Conservation (phyloP, 2,797 vertebrate genomes). For the Kryptopterus vitreolus region DNA sequence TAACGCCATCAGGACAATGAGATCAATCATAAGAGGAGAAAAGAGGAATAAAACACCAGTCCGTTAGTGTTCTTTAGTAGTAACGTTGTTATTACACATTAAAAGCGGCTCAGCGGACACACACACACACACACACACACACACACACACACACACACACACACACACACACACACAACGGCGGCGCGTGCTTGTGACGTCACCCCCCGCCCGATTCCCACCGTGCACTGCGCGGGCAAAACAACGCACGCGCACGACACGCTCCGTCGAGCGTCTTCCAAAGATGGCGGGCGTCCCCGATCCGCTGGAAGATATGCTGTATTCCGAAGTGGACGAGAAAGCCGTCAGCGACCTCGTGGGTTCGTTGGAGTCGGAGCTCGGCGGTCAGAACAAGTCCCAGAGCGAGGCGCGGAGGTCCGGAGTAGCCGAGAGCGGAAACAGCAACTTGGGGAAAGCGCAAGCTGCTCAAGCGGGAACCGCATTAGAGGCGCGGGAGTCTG, state of each 20-base stretch:
- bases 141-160: no score
- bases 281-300: conserved; percentile 81
- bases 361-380: conserved; percentile 83
- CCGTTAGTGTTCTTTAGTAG: no score
- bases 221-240: conserved; percentile 49
- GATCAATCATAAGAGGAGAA: no score
- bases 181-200: conserved; percentile 40
- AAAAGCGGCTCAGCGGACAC: no score
- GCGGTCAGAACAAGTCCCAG: conserved; percentile 71
- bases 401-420: conserved; percentile 65
- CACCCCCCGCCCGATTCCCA: conserved; percentile 38
- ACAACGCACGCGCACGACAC: conserved; percentile 52
- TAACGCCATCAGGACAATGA: no score
- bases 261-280: conserved; percentile 59
- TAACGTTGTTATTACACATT: no score
- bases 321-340: conserved; percentile 89
- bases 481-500: conserved; percentile 70
- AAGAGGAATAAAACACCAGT: no score
- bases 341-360: conserved; percentile 86
- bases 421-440: conserved; percentile 44
- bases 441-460: conserved; percentile 78
- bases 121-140: no score
- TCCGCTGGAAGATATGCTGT: conserved; percentile 85
- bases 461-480: conserved; percentile 76
- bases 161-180: no score